Evolutionary conservation across 2,113 vertebrate species (phyloP).

Genomic region (Lepisosteus osseus): DNA sequence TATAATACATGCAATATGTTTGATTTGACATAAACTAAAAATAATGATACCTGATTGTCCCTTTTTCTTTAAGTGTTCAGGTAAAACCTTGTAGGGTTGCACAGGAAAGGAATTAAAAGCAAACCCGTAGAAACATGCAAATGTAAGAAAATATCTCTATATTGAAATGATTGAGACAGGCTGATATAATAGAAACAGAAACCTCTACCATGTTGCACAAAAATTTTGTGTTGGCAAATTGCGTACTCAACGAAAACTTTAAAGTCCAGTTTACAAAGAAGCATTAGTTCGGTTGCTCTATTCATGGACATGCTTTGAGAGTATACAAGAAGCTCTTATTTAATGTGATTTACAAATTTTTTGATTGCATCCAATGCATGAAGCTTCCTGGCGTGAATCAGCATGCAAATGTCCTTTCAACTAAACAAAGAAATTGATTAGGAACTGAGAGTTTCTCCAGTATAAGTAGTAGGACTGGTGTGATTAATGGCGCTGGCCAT

Average conservation of each 20-base stretch:
- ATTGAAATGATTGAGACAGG: no score
- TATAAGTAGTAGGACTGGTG: constrained; percentile 66
- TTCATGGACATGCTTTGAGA: constrained; percentile 63
- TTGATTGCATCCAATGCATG: constrained; percentile 70
- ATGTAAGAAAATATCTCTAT: no score
- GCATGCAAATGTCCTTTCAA: constrained; percentile 71
- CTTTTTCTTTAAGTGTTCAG: no score
- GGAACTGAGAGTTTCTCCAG: constrained; percentile 74
- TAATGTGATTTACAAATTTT: constrained; percentile 65
- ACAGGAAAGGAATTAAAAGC: no score
- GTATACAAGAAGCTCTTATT: constrained; percentile 53
- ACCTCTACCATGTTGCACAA: not conserved
- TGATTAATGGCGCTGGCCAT: constrained; percentile 72
- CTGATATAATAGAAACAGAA: no score
- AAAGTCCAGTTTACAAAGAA: constrained; percentile 41
- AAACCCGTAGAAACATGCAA: no score
- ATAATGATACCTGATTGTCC: no score
- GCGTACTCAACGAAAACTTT: constrained; percentile 37
- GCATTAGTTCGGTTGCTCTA: constrained; percentile 53
- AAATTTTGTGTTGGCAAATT: constrained; percentile 1
- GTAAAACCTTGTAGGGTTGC: no score
- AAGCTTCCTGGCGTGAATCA: constrained; percentile 63
- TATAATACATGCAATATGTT: no score
- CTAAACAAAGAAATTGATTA: constrained; percentile 81
- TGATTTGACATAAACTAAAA: no score